Percentiles rank a stretch among this genome's conserved stretches.
These are phyloP conservation scores for Campodea augens DNA, from an alignment of 1,140 invertebrate species.

Conservation along the genomic window DNA sequence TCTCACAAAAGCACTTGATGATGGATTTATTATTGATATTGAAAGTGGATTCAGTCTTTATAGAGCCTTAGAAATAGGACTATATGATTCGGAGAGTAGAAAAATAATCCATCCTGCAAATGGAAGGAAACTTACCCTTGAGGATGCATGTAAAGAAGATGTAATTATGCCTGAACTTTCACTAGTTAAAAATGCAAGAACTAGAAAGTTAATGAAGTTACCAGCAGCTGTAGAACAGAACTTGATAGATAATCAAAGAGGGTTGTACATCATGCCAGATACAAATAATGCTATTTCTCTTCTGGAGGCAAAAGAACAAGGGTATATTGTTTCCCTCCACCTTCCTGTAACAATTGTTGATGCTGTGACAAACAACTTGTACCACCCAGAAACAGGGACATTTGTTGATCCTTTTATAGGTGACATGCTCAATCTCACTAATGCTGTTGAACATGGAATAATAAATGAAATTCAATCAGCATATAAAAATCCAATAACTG, in stretches of 20 bases:
- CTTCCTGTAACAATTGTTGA: conserved; percentile 54
- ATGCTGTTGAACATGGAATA: conserved; percentile 48
- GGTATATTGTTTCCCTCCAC: conserved; percentile 50
- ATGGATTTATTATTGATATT: conserved; percentile 64
- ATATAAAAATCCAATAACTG: conserved; percentile 51
- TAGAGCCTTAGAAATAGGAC: conserved; percentile 59
- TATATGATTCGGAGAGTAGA: conserved; percentile 49
- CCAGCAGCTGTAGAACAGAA: conserved; percentile 49
- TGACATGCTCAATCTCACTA: conserved; percentile 43
- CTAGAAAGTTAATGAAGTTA: conserved; percentile 48
- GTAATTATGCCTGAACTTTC: conserved; percentile 63
- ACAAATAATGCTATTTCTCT: conserved; percentile 37
- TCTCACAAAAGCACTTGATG: conserved; percentile 47
- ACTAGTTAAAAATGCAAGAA: conserved; percentile 48
- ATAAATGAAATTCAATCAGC: conserved; percentile 56
- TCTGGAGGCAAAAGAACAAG: conserved; percentile 44
- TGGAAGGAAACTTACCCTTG: conserved; percentile 52
- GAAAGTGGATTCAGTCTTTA: conserved; percentile 64
- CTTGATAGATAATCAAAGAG: conserved; percentile 50
- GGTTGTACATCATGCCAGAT: conserved; percentile 41
- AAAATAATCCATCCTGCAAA: conserved; percentile 64
- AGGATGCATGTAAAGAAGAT: conserved; percentile 53
- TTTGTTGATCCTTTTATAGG: conserved; percentile 54
- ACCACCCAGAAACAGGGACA: conserved; percentile 52
- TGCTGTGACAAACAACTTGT: conserved; percentile 51